These are phyloP conservation scores for Eonycteris spelaea DNA, from an alignment of 2,113 vertebrate genomes.

Conservation along the genomic window DNA sequence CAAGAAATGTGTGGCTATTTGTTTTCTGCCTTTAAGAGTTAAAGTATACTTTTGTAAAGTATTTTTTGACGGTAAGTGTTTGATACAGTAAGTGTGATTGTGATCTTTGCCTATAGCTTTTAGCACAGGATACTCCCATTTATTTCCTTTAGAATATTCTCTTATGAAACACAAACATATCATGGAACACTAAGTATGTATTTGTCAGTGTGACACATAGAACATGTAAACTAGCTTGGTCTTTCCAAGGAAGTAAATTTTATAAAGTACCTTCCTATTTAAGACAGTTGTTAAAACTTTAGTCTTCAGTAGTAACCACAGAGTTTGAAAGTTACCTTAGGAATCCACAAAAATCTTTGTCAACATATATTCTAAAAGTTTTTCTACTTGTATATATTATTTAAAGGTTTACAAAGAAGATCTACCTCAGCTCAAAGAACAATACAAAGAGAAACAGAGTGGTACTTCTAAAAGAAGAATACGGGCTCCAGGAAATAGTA, in stretches of 20 bases:
- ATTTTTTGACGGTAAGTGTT: background rate
- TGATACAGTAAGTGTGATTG: background rate
- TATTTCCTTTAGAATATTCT: conserved; percentile 14
- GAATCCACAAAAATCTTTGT: background rate
- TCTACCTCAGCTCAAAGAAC: conserved; percentile 99
- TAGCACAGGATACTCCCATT: background rate
- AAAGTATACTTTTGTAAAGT: background rate
- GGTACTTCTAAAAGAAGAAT: conserved; percentile 93
- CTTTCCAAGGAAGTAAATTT: conserved; percentile 8
- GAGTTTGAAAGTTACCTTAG: background rate
- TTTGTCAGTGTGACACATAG: background rate
- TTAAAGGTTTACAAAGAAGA: conserved; percentile 99
- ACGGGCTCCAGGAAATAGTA: conserved; percentile 89
- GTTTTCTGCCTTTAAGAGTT: background rate
- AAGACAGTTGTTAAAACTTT: background rate
- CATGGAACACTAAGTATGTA: background rate
- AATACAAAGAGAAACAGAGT: conserved; percentile 94
- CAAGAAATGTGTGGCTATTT: background rate
- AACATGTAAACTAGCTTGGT: conserved; percentile 20
- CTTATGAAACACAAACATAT: background rate
- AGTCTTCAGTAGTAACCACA: background rate
- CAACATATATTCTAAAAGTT: background rate
- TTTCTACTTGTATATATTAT: conserved; percentile 51
- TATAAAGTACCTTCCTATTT: background rate
- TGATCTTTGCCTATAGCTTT: background rate